phyloP scores from a whole-genome alignment of 2,888 invertebrate species.

The Girardia tigrina region DNA sequence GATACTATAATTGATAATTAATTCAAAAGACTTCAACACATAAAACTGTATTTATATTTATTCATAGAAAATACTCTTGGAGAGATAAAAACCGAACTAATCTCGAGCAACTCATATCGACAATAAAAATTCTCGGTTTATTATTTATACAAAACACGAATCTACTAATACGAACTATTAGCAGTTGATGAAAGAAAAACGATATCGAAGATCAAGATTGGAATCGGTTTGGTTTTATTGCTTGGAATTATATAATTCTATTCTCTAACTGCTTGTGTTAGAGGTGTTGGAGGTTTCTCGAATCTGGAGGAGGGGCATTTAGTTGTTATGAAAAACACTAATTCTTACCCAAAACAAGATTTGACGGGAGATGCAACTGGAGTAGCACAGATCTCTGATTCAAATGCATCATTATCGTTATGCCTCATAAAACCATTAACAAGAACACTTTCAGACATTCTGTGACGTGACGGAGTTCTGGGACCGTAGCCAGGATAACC shows the following conservation, averaged over 20 bases:
- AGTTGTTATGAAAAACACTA: neutral
- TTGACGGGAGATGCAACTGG: conserved; percentile 10
- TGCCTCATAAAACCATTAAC: neutral
- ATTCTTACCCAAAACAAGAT: neutral
- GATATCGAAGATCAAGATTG: conserved; percentile 23
- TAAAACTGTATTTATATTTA: neutral
- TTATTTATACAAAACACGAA: conserved; percentile 23
- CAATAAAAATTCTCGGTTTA: conserved; percentile 3
- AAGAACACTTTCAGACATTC: conserved; percentile 2
- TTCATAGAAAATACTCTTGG: conserved; percentile 23
- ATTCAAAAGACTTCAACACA: too few species aligned
- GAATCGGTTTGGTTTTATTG: conserved; percentile 9
- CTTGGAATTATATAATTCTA: neutral
- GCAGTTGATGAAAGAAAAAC: conserved; percentile 14
- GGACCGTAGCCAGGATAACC: neutral
- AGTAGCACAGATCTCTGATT: neutral
- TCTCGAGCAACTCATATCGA: conserved; percentile 7
- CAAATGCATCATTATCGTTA: conserved; percentile 10
- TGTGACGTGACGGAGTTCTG: neutral
- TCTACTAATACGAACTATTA: conserved; percentile 23
- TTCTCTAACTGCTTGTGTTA: conserved; percentile 6
- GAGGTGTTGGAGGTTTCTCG: conserved; percentile 8
- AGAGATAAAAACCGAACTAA: conserved; percentile 23
- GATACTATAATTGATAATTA: too few species aligned
- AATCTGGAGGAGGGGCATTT: neutral